Conservation (phyloP, 2,888 invertebrate genomes). For the Chromoteleia sp. region DNA sequence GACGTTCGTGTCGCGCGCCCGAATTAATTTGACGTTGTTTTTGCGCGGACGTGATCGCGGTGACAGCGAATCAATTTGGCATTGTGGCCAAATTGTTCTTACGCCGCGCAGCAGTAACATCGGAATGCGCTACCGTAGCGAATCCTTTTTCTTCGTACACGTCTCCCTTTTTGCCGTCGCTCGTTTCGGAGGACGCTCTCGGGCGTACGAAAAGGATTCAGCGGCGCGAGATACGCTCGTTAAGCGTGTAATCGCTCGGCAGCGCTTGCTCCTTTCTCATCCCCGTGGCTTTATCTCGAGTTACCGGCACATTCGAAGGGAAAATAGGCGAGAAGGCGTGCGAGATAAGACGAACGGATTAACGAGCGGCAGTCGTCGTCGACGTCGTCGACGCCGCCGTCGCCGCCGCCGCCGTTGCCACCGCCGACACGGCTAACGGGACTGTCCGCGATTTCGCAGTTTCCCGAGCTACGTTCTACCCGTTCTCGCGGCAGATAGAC, state of each 20-base stretch:
- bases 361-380: slow-evolving; percentile 67
- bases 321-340: slow-evolving; percentile 59
- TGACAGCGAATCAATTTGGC: slow-evolving; percentile 60
- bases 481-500: slow-evolving; percentile 56
- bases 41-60: slow-evolving; percentile 20
- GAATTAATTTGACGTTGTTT: slow-evolving; percentile 55
- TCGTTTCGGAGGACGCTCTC: slow-evolving; percentile 43
- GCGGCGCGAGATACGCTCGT: slow-evolving; percentile 60
- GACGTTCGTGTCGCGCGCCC: slow-evolving; percentile 26
- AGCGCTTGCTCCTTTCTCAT: slow-evolving; percentile 45
- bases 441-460: slow-evolving; percentile 61
- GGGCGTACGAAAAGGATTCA: slow-evolving; percentile 47
- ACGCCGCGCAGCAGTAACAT: slow-evolving; percentile 21
- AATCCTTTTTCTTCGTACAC: slow-evolving; percentile 57
- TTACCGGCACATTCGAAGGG: slow-evolving; percentile 51
- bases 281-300: slow-evolving; percentile 60
- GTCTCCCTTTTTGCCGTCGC: slow-evolving; percentile 45
- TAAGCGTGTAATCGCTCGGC: slow-evolving; percentile 65
- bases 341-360: slow-evolving; percentile 66
- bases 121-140: slow-evolving; percentile 56
- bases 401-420: slow-evolving; percentile 40
- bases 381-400: slow-evolving; percentile 64
- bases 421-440: slow-evolving; percentile 59
- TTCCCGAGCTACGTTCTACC: slow-evolving; percentile 5
- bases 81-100: slow-evolving; percentile 34